phyloP scores from a whole-genome alignment of 2,888 invertebrate species.

The Gnatocerus cornutus region DNA sequence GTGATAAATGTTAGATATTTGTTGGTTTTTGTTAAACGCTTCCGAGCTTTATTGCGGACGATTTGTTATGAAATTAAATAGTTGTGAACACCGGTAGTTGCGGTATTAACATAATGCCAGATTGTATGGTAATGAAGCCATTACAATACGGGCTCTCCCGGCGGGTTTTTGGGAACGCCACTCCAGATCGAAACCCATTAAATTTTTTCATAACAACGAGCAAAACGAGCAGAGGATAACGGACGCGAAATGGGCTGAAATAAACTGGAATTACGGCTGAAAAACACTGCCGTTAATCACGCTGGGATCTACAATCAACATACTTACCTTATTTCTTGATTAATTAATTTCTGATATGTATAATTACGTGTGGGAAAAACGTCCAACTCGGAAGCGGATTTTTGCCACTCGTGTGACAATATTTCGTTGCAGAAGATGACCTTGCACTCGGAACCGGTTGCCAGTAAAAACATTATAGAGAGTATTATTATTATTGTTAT shows the following conservation, averaged over 20 bases:
- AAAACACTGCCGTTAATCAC: conserved; percentile 16
- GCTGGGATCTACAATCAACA: conserved; percentile 9
- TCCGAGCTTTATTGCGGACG: conserved; percentile 41
- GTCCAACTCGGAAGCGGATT: background rate
- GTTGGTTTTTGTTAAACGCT: conserved; percentile 49
- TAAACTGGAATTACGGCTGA: conserved; percentile 9
- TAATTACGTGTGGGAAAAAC: conserved; percentile 10
- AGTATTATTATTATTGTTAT: conserved; percentile 21
- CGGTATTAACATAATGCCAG: conserved; percentile 42
- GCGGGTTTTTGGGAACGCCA: conserved; percentile 22
- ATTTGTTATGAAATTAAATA: conserved; percentile 47
- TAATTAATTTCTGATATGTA: conserved; percentile 14
- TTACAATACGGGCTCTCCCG: conserved; percentile 23
- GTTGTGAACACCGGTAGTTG: conserved; percentile 48
- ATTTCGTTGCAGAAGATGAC: conserved; percentile 21
- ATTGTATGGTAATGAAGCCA: conserved; percentile 47
- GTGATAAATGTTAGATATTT: conserved; percentile 55
- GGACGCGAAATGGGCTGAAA: conserved; percentile 9
- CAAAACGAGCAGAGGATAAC: too few species aligned
- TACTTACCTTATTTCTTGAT: conserved; percentile 7
- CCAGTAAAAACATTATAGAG: conserved; percentile 14
- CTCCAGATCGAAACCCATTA: background rate
- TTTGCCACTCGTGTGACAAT: conserved; percentile 9
- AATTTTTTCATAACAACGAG: too few species aligned
- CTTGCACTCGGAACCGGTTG: conserved; percentile 16